phyloP scores from a whole-genome alignment of 2,888 invertebrate genomes.

The Leptinotarsa peninsularis region DNA sequence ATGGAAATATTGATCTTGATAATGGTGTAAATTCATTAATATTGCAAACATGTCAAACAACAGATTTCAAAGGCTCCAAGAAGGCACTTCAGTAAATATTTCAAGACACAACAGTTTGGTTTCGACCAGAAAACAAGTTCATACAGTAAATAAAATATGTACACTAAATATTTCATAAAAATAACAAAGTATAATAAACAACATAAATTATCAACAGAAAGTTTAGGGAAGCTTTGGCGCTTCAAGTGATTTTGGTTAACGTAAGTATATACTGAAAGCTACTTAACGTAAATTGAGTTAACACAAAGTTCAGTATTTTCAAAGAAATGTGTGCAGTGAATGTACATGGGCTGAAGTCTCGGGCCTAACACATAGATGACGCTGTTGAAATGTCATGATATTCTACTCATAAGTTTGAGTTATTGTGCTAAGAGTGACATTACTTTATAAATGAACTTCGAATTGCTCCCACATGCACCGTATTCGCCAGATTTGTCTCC shows the following conservation, averaged over 20 bases:
- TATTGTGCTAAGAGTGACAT: too few relatives aligned
- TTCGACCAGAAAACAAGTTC: conserved; percentile 32
- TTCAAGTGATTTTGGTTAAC: conserved; percentile 5
- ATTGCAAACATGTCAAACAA: conserved; percentile 2
- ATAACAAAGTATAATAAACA: conserved; percentile 9
- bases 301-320: too few relatives aligned
- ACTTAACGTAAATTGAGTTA: neutral
- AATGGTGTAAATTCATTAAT: neutral
- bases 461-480: too few relatives aligned
- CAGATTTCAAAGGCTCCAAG: neutral
- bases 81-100: conserved; percentile 26
- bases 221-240: neutral
- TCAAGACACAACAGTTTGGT: conserved; percentile 33
- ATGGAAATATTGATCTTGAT: conserved; percentile 4
- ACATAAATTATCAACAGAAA: conserved; percentile 19
- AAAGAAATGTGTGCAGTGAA: too few relatives aligned
- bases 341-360: too few relatives aligned
- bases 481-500: too few relatives aligned
- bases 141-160: conserved; percentile 16
- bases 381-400: too few relatives aligned
- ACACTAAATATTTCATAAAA: conserved; percentile 20
- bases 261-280: conserved; percentile 7
- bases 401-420: too few relatives aligned
- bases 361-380: too few relatives aligned
- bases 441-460: too few relatives aligned